These are phyloP conservation scores for Centrocercus urophasianus DNA, from an alignment of 2,113 vertebrate genomes.

Conservation along the genomic window DNA sequence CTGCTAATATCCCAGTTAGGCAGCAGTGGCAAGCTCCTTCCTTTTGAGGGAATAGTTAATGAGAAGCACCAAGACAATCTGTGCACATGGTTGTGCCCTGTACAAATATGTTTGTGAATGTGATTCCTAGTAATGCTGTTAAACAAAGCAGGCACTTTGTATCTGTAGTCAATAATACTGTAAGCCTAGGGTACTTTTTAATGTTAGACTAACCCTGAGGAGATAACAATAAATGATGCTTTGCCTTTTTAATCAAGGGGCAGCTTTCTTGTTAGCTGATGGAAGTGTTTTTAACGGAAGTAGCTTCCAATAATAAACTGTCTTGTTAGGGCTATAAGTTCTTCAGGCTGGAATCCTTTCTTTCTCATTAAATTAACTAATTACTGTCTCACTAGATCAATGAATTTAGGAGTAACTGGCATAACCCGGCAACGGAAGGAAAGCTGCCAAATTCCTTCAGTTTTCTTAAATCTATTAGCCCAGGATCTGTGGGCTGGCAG, in stretches of 20 bases:
- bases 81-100: background rate
- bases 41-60: background rate
- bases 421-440: conserved; percentile 1
- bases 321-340: conserved; percentile 44
- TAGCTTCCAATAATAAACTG: conserved; percentile 26
- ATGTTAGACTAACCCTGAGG: background rate
- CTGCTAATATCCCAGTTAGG: background rate
- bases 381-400: conserved; percentile 29
- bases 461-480: conserved; percentile 14
- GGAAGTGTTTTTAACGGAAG: conserved; percentile 53
- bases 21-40: background rate
- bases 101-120: background rate
- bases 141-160: background rate
- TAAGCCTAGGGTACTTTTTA: background rate
- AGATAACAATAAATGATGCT: accelerated
- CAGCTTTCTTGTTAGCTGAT: background rate
- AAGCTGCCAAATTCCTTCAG: conserved; percentile 33
- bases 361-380: conserved; percentile 67
- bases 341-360: conserved; percentile 33
- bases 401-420: conserved; percentile 31
- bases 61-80: background rate
- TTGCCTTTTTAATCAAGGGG: background rate
- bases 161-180: background rate
- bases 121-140: background rate
- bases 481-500: background rate